Conservation (phyloP, 2,113 vertebrate species). For the Coturnix japonica region DNA sequence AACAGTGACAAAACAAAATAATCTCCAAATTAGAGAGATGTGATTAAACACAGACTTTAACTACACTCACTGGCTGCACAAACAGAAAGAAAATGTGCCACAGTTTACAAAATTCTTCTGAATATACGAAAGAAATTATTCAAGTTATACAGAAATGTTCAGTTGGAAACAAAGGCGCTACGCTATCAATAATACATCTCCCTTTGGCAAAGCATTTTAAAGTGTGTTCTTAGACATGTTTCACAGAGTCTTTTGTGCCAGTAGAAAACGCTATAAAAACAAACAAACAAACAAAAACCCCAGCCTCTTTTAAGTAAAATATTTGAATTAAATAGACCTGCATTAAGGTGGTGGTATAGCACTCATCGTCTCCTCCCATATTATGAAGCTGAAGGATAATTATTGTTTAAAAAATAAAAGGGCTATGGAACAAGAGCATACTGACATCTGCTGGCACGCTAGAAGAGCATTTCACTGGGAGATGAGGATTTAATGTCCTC, state of each 20-base stretch:
- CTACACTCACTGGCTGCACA: not conserved
- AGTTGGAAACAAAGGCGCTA: not conserved
- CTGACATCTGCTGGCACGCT: conserved; percentile 82
- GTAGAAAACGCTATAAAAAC: not conserved
- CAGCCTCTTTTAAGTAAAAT: not conserved
- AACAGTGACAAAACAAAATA: conserved; percentile 21
- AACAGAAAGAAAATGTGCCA: not conserved
- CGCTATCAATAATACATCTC: not conserved
- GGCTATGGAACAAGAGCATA: conserved; percentile 67
- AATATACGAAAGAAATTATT: not conserved
- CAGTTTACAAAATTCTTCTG: not conserved
- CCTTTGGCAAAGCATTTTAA: not conserved
- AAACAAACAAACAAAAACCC: not conserved
- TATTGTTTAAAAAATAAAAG: conserved; percentile 26
- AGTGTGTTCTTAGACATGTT: not conserved
- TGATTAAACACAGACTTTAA: conserved; percentile 3
- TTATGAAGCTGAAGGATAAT: not conserved
- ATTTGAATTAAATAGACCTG: not conserved
- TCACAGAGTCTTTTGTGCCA: not conserved
- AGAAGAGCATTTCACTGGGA: conserved; percentile 16
- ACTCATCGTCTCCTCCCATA: not conserved
- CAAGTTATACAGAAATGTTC: not conserved
- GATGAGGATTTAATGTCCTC: not conserved
- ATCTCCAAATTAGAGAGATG: not conserved
- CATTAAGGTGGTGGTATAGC: not conserved